Evolutionary conservation across 2,113 vertebrate species (phyloP).

Genomic region (Protobothrops mucrosquamatus): DNA sequence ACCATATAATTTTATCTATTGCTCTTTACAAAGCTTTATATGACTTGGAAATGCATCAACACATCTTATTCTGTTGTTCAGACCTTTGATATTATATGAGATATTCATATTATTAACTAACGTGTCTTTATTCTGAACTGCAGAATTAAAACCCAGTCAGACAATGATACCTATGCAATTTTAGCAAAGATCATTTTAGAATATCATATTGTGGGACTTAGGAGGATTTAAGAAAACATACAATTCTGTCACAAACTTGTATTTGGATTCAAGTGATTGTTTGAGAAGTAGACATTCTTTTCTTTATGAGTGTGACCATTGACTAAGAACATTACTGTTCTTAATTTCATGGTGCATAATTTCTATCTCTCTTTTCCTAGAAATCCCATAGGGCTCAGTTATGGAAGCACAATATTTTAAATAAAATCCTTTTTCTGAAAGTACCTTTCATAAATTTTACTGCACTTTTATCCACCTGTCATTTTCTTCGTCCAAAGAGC

Average conservation of each 20-base stretch:
- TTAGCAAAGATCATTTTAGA: not conserved
- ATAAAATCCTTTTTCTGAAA: constrained; percentile 21
- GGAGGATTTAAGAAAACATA: not conserved
- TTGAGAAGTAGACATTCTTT: not conserved
- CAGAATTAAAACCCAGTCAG: not conserved
- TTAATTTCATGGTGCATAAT: constrained; percentile 28
- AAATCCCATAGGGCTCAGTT: not conserved
- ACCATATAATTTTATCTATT: not conserved
- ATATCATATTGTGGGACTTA: not conserved
- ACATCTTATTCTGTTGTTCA: not conserved
- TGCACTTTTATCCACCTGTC: not conserved
- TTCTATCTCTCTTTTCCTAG: not conserved
- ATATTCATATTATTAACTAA: not conserved
- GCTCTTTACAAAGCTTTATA: not conserved
- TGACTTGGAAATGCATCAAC: not conserved
- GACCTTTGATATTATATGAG: not conserved
- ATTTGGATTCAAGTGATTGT: not conserved
- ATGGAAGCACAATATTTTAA: constrained; percentile 35
- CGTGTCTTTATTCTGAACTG: not conserved
- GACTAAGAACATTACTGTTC: constrained; percentile 14
- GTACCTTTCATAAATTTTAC: not conserved
- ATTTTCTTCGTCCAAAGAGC: not conserved
- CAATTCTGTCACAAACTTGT: not conserved
- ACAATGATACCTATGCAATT: not conserved
- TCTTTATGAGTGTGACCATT: not conserved